Conservation (phyloP, 1,140 invertebrate species). For the Pogonognathellus flavescens region DNA sequence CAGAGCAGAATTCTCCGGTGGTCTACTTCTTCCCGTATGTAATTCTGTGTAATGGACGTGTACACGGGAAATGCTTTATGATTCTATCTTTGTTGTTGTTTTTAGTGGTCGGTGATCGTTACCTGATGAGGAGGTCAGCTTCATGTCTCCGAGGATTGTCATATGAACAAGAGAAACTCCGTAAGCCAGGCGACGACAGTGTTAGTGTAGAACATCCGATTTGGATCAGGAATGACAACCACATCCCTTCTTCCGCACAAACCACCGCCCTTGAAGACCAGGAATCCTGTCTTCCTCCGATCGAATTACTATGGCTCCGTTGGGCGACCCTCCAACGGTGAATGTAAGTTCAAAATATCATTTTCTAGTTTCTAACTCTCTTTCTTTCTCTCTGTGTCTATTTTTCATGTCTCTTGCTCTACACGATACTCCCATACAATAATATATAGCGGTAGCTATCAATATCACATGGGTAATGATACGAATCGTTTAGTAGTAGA, state of each 20-base stretch:
- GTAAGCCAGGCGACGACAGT: constrained; percentile 43
- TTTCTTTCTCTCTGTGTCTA: background rate
- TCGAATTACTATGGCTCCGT: constrained; percentile 59
- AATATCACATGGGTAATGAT: too few species aligned
- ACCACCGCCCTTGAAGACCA: constrained; percentile 57
- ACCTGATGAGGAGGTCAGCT: constrained; percentile 49
- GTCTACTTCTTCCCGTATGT: constrained; percentile 28
- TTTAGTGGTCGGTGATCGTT: constrained; percentile 37
- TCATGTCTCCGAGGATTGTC: constrained; percentile 23
- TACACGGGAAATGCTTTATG: background rate
- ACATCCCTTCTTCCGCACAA: constrained; percentile 56
- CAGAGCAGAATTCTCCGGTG: constrained; percentile 31
- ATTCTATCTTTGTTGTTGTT: background rate
- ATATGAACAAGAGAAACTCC: constrained; percentile 12
- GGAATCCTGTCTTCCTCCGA: constrained; percentile 60
- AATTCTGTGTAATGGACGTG: background rate
- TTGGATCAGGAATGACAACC: constrained; percentile 59
- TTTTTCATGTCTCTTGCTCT: too few species aligned
- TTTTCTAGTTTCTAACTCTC: background rate
- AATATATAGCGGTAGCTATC: too few species aligned
- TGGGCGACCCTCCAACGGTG: constrained; percentile 55
- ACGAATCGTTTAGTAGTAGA: too few species aligned
- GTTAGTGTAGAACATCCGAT: constrained; percentile 36
- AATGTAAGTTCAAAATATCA: constrained; percentile 18
- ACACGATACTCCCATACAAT: background rate